Evolutionary conservation across 2,797 vertebrate species (phyloP).

Genomic region (Halcyon chelicuti): DNA sequence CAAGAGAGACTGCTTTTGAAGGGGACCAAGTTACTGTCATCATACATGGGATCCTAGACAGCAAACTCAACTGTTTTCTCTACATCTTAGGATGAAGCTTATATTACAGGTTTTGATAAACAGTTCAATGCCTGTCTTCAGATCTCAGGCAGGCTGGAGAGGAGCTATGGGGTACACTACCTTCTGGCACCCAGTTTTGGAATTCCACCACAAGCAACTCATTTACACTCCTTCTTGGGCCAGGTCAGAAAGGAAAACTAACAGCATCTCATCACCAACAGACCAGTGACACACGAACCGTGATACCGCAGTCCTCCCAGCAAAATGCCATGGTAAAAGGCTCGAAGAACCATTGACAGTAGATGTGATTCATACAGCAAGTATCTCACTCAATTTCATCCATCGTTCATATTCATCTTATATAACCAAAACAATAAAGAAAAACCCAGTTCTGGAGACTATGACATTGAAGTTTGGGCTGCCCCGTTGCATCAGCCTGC

Average conservation of each 20-base stretch:
- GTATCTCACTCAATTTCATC: background rate
- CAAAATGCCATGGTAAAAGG: background rate
- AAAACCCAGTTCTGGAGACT: background rate
- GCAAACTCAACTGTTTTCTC: background rate
- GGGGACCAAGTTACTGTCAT: background rate
- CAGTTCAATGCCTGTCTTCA: background rate
- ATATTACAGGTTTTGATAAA: background rate
- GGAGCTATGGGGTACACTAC: background rate
- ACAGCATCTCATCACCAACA: background rate
- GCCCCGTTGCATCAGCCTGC: background rate
- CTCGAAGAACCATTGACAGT: background rate
- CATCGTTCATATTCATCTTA: background rate
- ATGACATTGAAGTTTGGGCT: background rate
- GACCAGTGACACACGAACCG: accelerated
- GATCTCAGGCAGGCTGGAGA: background rate
- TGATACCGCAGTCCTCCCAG: background rate
- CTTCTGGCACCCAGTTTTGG: background rate
- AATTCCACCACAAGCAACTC: background rate
- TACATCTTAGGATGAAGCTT: background rate
- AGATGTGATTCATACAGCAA: background rate
- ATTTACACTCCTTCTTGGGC: background rate
- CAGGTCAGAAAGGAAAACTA: background rate
- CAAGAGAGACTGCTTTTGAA: background rate
- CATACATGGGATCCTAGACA: background rate
- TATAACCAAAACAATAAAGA: background rate